Base-by-base conservation (phyloP, 1,140 invertebrate species). In the Drosophila ogumai region DNA sequence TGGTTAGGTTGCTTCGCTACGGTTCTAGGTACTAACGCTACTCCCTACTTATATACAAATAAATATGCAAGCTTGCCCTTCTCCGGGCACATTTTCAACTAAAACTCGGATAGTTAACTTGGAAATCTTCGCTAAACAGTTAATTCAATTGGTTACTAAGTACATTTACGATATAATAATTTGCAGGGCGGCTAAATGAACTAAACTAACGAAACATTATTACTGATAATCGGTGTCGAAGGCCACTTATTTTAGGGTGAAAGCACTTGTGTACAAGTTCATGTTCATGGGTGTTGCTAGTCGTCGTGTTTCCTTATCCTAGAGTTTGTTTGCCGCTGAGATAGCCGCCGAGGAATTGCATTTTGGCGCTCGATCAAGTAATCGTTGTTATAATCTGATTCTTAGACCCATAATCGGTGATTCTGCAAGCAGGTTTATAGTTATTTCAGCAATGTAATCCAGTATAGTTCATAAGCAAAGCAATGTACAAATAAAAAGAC, bases 371-470 rank as follows among this genome's bases (percentile, higher is more conserved):
- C 55, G 64, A 91, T 92, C 91, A 92, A 68, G 91, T 90, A 82
- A 92, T 92, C 54, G 91, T 82, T 60, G 93, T 93, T 91, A 94
- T 87, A 93, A 93, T 87, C 92, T 93, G 93, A 93, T 94, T 90
- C 93, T 93, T 93, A 93, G 91, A 84, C 93, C 93, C 91, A 91
- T 92, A 86, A 93, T 93, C 91, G 93, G 92, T 81, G 91, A 93
- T 92, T 93, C 93, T 94, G 90, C 6, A 87, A 84, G 19, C 0
- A 1, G 4, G 2, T n/a, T 17, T 32, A 52, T 72, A 28, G 0
- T 15, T 22, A 47, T 12, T 57, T 13, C 22, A 3, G 0, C 9
- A 13, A 32, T 5, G 0, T 41, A n/a, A 7, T 1, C 0, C 15
- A n/a, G 0, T 22, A 9, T 8, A 17, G 9, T 15, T 5, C 7